Evolutionary conservation across 2,888 invertebrate genomes (phyloP), one percentile per base, ranked within the genome.

Genomic region (Cantharis rufa): DNA sequence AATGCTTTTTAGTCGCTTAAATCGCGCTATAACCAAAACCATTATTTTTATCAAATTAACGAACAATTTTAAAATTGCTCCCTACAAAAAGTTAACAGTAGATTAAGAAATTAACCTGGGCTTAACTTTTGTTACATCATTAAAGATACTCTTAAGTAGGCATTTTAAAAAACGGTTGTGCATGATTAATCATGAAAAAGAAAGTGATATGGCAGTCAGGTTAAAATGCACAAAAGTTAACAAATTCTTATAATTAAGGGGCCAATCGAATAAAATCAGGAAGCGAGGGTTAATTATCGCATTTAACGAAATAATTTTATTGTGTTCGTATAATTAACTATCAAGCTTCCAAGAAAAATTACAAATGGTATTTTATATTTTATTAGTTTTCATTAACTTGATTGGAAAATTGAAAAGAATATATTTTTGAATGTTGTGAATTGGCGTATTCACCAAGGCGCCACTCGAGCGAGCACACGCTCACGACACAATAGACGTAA

Each of bases 121-220:
- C 9, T 18, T 64, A 13, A 18, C 10, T 64, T 16, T 15, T 10
- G 64, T 24, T 66, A 66, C 64, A 66, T 21, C 64, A 66, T 66
- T 66, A 66, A 21, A 13, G 21, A 66, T n/a, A 21, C 16, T 48
- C n/a, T 7, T 48, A 48, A 48, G n/a, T 48, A 48, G 48, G 62
- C 28, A 28, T 73, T 73, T 15, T 62, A 27, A 73, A 69, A 73
- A 69, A 21, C 15, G 15, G 68, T 62, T 62, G 73, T 61, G 69
- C 62, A 69, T 73, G 69, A 73, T 73, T 73, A 73, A 73, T 73
- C 69, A 62, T 28, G 62, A 73, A 73, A 69, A 62, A 69, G 18
- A 69, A 68, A 69, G 69, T 62, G 68, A 69, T 18, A 62, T 73
- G 16, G 32, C 68, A 73, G 73, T 9, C 13, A 18, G 28, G 32